Evolutionary conservation across 2,113 vertebrate genomes (phyloP), one percentile per base, ranked within the genome.

Genomic region (Trogon surrucura): DNA sequence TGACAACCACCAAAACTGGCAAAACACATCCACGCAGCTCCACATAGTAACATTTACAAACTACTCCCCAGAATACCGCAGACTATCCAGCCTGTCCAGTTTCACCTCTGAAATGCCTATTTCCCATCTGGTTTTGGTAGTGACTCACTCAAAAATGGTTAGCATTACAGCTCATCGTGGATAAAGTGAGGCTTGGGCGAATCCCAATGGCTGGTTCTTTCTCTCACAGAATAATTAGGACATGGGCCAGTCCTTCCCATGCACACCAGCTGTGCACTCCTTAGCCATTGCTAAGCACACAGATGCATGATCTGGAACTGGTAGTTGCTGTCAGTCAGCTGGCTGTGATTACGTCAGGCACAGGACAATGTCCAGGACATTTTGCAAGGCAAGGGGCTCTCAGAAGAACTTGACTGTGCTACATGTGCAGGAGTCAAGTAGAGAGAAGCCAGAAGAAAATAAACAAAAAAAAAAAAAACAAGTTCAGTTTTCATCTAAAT

Each of bases 181-280:
- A 83, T 58, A 47, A 88, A 90, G 50, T 36, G 54, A 88, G 82
- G 41, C 54, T 90, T 95, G 75, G 91, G 79, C 1, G 3, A 95
- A 80, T 95, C 92, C 94, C 94, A 95, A 10, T 32, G 82, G 75
- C 75, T 95, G 58, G 25, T 96, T 93, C 58, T 77, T 80, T 93
- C 78, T 74, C 61, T 77, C 62, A 60, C 66, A 88, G 80, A 85
- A 36, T 41, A 73, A 86, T 91, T 71, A 95, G 77, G 94, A 90
- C 47, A 45, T 16, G 16, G 41, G 75, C 79, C 88, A 95, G 67
- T 53, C 62, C 41, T 80, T 65, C 79, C 67, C 88, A 88, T 58
- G 64, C 56, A 83, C 88, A 85, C 67, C 95, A 95, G 88, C 88
- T 93, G 92, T 62, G 67, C 4, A 1, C 54, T 83, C 79, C 36